Percentiles rank a stretch among this genome's conserved stretches.
These are phyloP conservation scores for Cossypha dichroa DNA, from an alignment of 2,797 vertebrate genomes.

Conservation along the genomic window DNA sequence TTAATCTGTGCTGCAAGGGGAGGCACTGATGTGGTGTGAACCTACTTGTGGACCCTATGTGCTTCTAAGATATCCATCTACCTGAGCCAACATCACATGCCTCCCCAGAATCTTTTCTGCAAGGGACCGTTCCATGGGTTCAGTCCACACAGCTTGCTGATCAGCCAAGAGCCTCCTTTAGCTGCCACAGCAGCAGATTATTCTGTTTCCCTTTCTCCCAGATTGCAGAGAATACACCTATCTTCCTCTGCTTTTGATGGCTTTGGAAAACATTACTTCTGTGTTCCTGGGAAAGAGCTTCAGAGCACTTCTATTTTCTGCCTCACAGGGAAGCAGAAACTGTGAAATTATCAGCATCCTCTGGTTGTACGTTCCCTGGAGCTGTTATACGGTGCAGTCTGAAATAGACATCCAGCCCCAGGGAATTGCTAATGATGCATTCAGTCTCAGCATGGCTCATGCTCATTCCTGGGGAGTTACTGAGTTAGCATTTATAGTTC, in stretches of 20 bases:
- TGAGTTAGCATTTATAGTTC: conserved; percentile 53
- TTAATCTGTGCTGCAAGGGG: not conserved
- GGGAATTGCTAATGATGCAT: conserved; percentile 51
- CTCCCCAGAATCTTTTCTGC: not conserved
- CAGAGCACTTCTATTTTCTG: conserved; percentile 43
- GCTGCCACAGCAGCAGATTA: not conserved
- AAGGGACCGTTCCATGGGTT: not conserved
- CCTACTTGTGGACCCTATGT: accelerated
- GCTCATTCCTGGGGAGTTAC: conserved; percentile 62
- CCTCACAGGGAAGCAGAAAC: conserved; percentile 41
- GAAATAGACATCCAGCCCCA: conserved; percentile 29
- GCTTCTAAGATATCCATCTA: not conserved
- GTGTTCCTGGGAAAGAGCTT: not conserved
- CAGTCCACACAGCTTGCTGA: not conserved
- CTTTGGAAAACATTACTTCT: not conserved
- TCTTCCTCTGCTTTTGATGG: not conserved
- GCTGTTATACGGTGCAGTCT: conserved; percentile 19
- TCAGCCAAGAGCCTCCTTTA: not conserved
- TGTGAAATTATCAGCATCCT: conserved; percentile 51
- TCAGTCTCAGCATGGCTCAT: conserved; percentile 42
- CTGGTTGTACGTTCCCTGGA: conserved; percentile 35
- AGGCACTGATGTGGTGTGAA: not conserved
- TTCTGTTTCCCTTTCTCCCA: not conserved
- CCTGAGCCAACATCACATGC: not conserved
- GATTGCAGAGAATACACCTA: not conserved